Evolutionary conservation across 2,888 invertebrate genomes (phyloP).

Genomic region (Philereme transversata): DNA sequence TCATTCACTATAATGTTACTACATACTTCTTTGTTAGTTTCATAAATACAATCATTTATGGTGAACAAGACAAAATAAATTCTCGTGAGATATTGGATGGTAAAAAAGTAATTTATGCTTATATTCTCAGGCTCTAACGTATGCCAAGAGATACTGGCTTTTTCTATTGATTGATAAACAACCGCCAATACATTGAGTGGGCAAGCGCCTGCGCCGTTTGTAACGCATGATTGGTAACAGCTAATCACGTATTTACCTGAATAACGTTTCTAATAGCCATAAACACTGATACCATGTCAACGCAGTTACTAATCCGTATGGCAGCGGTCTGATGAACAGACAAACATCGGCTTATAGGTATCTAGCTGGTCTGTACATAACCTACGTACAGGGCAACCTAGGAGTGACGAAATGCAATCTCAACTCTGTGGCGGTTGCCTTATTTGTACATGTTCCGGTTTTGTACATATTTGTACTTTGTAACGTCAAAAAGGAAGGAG

Average conservation of each 20-base stretch:
- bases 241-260: background rate
- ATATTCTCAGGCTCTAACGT: too few relatives aligned
- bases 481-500: slow-evolving; percentile 15
- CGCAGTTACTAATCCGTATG: background rate
- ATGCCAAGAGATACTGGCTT: too few relatives aligned
- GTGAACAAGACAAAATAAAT: too few relatives aligned
- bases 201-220: too few relatives aligned
- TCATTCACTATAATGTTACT: too few relatives aligned
- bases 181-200: too few relatives aligned
- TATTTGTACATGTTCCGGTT: slow-evolving; percentile 13
- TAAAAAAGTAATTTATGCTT: too few relatives aligned
- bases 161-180: too few relatives aligned
- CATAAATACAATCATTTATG: too few relatives aligned
- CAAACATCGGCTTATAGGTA: background rate
- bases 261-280: slow-evolving; percentile 1
- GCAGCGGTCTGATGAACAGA: background rate
- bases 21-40: too few relatives aligned
- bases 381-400: background rate
- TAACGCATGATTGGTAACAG: too few relatives aligned
- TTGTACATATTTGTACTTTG: slow-evolving; percentile 12
- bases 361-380: background rate
- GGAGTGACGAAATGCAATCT: background rate
- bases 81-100: too few relatives aligned
- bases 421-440: slow-evolving; percentile 1
- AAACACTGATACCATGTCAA: background rate